A percentile compares a stretch with the other conserved stretches of the same genome.
These are phyloP conservation scores for Mystacornis crossleyi DNA, from an alignment of 2,113 vertebrate species.

Conservation along the genomic window DNA sequence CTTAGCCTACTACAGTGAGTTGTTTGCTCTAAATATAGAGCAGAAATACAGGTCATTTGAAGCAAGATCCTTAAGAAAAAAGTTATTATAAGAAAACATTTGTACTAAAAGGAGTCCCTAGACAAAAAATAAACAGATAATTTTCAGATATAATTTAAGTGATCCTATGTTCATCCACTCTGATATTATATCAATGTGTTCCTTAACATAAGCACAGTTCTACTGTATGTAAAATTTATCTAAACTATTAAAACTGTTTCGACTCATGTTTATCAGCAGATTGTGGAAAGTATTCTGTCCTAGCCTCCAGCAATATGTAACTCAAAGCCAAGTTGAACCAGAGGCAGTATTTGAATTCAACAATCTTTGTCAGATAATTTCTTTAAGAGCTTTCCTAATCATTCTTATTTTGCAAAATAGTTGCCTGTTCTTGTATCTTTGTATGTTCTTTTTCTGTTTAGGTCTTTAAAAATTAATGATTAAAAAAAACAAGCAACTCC, in stretches of 20 bases:
- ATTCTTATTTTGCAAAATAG: neutral
- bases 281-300: neutral
- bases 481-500: neutral
- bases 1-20: neutral
- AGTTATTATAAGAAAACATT: neutral
- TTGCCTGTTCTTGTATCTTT: neutral
- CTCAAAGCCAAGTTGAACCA: neutral
- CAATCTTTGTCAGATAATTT: neutral
- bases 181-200: neutral
- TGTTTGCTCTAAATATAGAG: neutral
- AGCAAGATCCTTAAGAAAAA: neutral
- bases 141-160: neutral
- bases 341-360: neutral
- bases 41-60: neutral
- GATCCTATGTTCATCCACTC: neutral
- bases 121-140: neutral
- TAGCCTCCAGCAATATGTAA: neutral
- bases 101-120: neutral
- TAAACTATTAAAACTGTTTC: neutral
- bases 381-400: neutral
- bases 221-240: neutral
- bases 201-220: neutral
- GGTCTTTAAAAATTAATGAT: neutral
- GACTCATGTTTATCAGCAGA: neutral
- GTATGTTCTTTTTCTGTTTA: neutral